phyloP scores from a whole-genome alignment of 1,140 invertebrate species.

The Caenorhabditis remanei region DNA sequence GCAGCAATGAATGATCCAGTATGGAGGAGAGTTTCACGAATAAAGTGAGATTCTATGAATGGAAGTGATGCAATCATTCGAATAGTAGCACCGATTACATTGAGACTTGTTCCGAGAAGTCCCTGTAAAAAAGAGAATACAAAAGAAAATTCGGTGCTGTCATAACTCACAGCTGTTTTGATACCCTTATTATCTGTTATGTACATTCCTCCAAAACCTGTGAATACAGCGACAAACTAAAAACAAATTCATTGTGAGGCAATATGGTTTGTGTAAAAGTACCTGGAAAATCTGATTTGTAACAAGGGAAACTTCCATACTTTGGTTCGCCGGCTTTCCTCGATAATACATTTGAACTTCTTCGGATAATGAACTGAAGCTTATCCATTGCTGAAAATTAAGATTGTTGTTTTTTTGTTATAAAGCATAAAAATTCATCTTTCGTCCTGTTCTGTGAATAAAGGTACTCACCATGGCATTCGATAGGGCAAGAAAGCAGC shows the following conservation, averaged over 20 bases:
- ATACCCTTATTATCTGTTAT: constrained; percentile 76
- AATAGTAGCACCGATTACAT: constrained; percentile 71
- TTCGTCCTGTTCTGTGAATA: background rate
- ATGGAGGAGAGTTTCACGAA: constrained; percentile 71
- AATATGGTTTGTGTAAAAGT: background rate
- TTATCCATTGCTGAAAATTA: constrained; percentile 74
- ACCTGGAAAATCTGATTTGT: constrained; percentile 77
- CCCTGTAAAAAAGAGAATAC: constrained; percentile 63
- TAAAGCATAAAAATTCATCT: no score
- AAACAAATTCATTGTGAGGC: constrained; percentile 63
- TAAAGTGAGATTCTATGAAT: constrained; percentile 55
- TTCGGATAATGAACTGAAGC: constrained; percentile 72
- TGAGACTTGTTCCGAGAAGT: constrained; percentile 68
- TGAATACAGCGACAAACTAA: constrained; percentile 73
- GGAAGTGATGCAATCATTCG: constrained; percentile 74
- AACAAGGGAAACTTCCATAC: constrained; percentile 70
- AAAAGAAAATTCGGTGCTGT: background rate
- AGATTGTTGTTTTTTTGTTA: background rate
- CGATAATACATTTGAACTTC: constrained; percentile 71
- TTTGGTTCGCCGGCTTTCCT: constrained; percentile 15
- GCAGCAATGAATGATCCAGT: constrained; percentile 73
- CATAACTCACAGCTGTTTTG: constrained; percentile 67
- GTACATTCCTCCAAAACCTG: constrained; percentile 75
- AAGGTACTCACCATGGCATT: constrained; percentile 74
- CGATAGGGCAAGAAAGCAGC: constrained; percentile 75